A percentile compares a stretch with the other conserved stretches of the same genome.
Evolutionary conservation across 2,888 invertebrate species (phyloP).

Genomic region (Baronia brevicornis): DNA sequence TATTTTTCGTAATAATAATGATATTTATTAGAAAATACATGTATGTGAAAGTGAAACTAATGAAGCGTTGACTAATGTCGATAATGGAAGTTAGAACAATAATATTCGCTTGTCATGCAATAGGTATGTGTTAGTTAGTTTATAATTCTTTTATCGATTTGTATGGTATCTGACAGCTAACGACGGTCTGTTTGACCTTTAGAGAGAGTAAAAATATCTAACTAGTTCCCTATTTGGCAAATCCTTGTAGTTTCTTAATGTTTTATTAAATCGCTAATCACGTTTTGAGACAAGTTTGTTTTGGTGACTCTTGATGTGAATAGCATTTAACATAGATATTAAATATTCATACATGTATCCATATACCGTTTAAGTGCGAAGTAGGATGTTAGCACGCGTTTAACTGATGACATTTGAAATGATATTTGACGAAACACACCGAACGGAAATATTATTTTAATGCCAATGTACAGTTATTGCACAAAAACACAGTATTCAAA

Average conservation of each 20-base stretch:
- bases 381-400: no score
- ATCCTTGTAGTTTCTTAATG: constrained; percentile 34
- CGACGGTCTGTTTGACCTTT: constrained; percentile 20
- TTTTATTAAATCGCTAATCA: constrained; percentile 31
- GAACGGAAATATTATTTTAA: no score
- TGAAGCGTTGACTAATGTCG: constrained; percentile 8
- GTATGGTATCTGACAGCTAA: constrained; percentile 11
- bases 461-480: no score
- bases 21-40: constrained; percentile 2
- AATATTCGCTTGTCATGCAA: constrained; percentile 9
- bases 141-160: constrained; percentile 2
- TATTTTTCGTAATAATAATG: background rate
- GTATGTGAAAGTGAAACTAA: constrained; percentile 15
- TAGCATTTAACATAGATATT: constrained; percentile 2
- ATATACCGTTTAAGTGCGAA: constrained; percentile 31
- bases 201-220: constrained; percentile 20
- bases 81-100: constrained; percentile 5
- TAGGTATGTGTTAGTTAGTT: constrained; percentile 1
- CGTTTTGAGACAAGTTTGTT: constrained; percentile 11
- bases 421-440: background rate
- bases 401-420: constrained; percentile 26
- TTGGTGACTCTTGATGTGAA: constrained; percentile 7
- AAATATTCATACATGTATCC: constrained; percentile 25
- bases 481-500: no score
- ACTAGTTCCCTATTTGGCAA: constrained; percentile 31